Conservation (phyloP, 2,797 vertebrate species). For the Iguana delicatissima region DNA sequence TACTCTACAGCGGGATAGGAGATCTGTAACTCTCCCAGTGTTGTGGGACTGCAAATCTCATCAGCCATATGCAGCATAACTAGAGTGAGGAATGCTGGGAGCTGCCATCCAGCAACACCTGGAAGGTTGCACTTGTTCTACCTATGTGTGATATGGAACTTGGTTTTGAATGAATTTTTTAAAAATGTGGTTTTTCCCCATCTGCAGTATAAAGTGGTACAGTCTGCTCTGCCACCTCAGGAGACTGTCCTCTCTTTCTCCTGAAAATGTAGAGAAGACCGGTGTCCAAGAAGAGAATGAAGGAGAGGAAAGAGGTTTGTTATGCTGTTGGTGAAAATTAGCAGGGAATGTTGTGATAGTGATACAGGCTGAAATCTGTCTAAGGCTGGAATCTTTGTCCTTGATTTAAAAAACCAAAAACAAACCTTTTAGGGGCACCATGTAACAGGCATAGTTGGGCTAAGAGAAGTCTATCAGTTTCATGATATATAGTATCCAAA, state of each 20-base stretch:
- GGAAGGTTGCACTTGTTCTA: too few species aligned
- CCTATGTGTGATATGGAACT: too few species aligned
- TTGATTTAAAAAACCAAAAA: too few species aligned
- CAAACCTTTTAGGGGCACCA: neutral
- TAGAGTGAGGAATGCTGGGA: too few species aligned
- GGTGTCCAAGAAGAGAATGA: neutral
- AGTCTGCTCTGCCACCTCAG: neutral
- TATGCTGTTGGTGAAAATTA: neutral
- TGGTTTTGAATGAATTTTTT: neutral
- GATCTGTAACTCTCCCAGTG: too few species aligned
- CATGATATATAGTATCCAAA: neutral
- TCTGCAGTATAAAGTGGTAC: neutral
- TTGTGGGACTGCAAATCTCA: too few species aligned
- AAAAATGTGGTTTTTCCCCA: neutral
- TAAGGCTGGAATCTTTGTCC: neutral
- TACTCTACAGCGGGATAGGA: neutral
- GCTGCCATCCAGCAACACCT: too few species aligned
- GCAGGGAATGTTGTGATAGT: neutral
- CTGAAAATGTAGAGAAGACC: neutral
- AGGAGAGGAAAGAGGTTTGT: neutral
- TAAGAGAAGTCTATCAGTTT: neutral
- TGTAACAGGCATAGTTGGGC: neutral
- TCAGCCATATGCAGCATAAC: too few species aligned
- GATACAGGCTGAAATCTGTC: neutral
- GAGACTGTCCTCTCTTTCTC: neutral